Conservation (phyloP, 2,113 vertebrate genomes). For the Erythrocercus mccallii region DNA sequence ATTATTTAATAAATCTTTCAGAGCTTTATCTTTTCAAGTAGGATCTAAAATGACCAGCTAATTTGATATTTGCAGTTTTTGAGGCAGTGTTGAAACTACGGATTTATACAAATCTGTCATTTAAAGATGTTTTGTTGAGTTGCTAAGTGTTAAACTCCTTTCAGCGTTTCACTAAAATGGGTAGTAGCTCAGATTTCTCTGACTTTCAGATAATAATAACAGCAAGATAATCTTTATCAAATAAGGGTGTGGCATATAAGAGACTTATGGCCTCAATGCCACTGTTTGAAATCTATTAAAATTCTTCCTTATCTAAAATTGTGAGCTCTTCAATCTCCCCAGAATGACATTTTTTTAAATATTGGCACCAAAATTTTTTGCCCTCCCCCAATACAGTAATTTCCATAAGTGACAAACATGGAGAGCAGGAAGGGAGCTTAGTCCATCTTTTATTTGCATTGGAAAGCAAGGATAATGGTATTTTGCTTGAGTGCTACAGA, state of each 20-base stretch:
- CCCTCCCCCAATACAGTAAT: neutral
- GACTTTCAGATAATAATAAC: neutral
- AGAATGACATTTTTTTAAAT: neutral
- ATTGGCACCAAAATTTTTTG: neutral
- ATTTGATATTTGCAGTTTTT: neutral
- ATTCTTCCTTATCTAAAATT: neutral
- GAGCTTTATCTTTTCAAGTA: neutral
- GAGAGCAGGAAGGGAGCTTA: neutral
- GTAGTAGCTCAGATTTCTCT: neutral
- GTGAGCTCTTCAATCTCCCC: neutral
- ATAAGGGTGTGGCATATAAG: neutral
- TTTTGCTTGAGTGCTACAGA: neutral
- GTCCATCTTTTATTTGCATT: neutral
- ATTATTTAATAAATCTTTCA: neutral
- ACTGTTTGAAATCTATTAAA: neutral
- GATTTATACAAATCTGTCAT: neutral
- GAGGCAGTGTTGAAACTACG: neutral
- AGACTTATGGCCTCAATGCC: neutral
- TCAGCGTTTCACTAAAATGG: neutral
- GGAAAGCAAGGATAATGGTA: slow-evolving; percentile 7
- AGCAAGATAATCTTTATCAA: neutral
- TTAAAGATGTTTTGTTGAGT: neutral
- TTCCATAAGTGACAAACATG: rapidly evolving
- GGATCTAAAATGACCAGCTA: neutral
- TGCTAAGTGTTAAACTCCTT: neutral